Base-by-base conservation (phyloP, 2,113 vertebrate species). In the Reinhardtius hippoglossoides region DNA sequence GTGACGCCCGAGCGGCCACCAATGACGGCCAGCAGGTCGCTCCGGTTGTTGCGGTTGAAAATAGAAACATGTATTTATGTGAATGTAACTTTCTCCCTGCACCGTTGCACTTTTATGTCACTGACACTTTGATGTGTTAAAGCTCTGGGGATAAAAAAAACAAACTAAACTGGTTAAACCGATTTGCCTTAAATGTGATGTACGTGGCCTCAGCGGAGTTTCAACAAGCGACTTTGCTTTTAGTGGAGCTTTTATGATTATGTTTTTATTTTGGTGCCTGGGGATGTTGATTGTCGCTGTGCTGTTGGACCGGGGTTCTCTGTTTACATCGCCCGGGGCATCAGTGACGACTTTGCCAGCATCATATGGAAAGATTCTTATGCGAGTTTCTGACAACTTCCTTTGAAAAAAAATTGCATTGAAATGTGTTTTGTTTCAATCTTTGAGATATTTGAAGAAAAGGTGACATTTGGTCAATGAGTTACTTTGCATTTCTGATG, bases 181-280 rank as follows among this genome's bases (percentile, higher is more conserved):
- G 27, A 27, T 27, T 27, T 27, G 27, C 27, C 27, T 27, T 27
- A 27, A 12, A 23, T 71, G 62, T 66, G 72, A 68, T 56, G 31
- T 21, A 16, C 54, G 67, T 42, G 59, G 78, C 14, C 81, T 70
- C 83, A 16, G 75, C 2, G 59, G 81, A 69, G 58, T 42, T 67
- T 78, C 37, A 52, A 27, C 15, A 13, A 57, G 46, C 26, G 72
- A 78, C 77, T 81, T 57, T 76, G 68, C 74, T 83, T 81, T 86
- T 66, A 78, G 67, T 50, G 31, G n/a, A 48, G 70, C 83, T 90
- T 78, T 85, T 27, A 76, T 74, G 70, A 77, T 60, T 57, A 2
- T 71, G 59, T 76, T 80, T 83, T 88, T 73, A 62, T 78, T 82
- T 85, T 37, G 20, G 57, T 50, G 73, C 80, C 78, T 40, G 50